Evolutionary conservation across 2,113 vertebrate species (phyloP), one percentile per base, ranked within the genome.

Genomic region (Calidris pugnax): DNA sequence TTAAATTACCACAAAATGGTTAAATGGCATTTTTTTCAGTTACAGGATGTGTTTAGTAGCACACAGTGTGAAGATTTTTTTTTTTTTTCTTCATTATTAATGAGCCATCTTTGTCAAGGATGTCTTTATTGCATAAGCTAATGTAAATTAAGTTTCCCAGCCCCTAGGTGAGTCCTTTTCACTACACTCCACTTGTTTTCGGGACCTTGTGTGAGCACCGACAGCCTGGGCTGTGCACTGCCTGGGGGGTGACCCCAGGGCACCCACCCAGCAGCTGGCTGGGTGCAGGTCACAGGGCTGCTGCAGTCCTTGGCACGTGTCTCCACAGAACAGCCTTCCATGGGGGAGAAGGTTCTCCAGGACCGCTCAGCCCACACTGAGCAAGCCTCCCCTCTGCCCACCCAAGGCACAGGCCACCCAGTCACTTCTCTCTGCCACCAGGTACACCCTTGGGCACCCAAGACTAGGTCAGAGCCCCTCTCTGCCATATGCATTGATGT

Each of bases 401-500:
- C 3, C 30, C 39, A 35, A 68, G 57, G 39, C 2, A 2, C 76
- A 48, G 73, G 30, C 64, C 53, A n/a, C 50, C 26, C 24, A 11
- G 55, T 20, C 32, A 24, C 20, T 16, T 37, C 26, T 32, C 69
- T 14, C 78, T 50, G 47, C 60, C 0, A 7, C 50, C 17, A 30
- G 14, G 7, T 2, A 2, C 45, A 47, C 27, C 32, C 24, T 4
- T 11, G 33, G 32, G 50, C 4, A 4, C 45, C 67, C 67, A 28
- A 47, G 30, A n/a, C 30, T 5, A 2, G 26, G 39, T 18, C 37
- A 39, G 63, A 59, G 43, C 12, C 39, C 23, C 50, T 27, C 71
- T 73, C 66, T 82, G 43, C 26, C 33, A 27, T 5, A 32, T 3
- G 2, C 14, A 17, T 20, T 0, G 0, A 37, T 0, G 2, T 1